phyloP scores from a whole-genome alignment of 2,113 vertebrate genomes.

The Buteo buteo region DNA sequence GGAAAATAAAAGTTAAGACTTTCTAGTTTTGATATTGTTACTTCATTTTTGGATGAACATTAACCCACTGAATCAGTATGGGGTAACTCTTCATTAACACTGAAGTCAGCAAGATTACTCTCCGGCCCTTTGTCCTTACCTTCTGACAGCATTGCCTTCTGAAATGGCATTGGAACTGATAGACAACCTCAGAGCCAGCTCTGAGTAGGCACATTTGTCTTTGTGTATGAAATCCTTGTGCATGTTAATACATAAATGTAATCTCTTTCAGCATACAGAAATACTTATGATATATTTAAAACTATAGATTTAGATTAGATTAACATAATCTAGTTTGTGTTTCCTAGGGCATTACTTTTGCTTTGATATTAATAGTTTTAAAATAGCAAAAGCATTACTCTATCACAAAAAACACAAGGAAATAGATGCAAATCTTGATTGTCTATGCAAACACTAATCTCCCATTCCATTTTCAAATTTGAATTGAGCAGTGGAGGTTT shows the following conservation, averaged over 20 bases:
- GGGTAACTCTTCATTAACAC: neutral
- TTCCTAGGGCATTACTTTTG: neutral
- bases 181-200: neutral
- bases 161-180: neutral
- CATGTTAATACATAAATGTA: neutral
- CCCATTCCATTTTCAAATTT: conserved; percentile 23
- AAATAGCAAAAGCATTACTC: neutral
- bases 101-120: neutral
- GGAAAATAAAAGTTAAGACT: neutral
- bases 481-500: conserved; percentile 31
- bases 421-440: conserved; percentile 5
- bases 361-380: neutral
- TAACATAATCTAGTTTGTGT: neutral
- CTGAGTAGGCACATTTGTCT: neutral
- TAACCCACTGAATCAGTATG: neutral
- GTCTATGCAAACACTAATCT: conserved; percentile 1
- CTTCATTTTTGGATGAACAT: neutral
- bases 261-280: neutral
- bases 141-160: neutral
- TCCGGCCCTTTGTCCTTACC: neutral
- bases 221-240: neutral
- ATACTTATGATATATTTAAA: neutral
- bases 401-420: neutral
- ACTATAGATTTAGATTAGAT: neutral
- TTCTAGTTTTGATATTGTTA: neutral